phyloP scores from a whole-genome alignment of 2,113 vertebrate genomes.

The Mastomys coucha region DNA sequence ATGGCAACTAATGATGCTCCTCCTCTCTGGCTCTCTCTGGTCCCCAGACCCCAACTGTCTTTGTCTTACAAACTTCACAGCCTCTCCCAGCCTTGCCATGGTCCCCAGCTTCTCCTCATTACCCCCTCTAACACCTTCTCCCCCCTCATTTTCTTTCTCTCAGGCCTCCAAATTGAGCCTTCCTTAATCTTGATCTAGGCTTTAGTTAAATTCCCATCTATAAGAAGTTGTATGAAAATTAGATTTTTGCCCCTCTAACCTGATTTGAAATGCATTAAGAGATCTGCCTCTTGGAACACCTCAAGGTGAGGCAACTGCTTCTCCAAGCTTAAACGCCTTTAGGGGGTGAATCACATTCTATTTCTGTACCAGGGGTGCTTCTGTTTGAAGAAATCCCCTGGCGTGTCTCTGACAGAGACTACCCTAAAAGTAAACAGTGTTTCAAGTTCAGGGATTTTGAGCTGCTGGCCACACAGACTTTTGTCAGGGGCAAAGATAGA shows the following conservation, averaged over 20 bases:
- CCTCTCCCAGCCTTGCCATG: neutral
- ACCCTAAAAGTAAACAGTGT: slow-evolving; percentile 36
- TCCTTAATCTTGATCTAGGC: slow-evolving; percentile 54
- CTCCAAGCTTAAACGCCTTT: slow-evolving; percentile 15
- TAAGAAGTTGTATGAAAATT: slow-evolving; percentile 72
- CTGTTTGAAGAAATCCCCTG: slow-evolving; percentile 64
- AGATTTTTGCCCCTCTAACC: slow-evolving; percentile 66
- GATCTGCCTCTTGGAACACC: slow-evolving; percentile 60
- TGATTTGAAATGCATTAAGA: slow-evolving; percentile 77
- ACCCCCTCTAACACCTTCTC: neutral
- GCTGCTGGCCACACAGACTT: neutral
- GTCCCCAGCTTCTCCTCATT: neutral
- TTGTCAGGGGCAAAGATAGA: neutral
- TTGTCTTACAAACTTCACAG: slow-evolving; percentile 45
- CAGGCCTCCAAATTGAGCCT: neutral
- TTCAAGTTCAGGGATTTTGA: slow-evolving; percentile 29
- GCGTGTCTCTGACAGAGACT: slow-evolving; percentile 36
- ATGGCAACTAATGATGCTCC: slow-evolving; percentile 68
- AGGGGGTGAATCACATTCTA: slow-evolving; percentile 70
- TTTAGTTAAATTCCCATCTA: slow-evolving; percentile 57
- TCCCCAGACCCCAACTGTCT: slow-evolving; percentile 34
- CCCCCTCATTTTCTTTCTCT: neutral
- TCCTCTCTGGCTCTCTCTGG: neutral
- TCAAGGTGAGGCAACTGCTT: slow-evolving; percentile 65
- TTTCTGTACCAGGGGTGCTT: slow-evolving; percentile 66